These are phyloP conservation scores for Sebastes ruberrimus DNA, from an alignment of 2,797 vertebrate species.

Conservation along the genomic window DNA sequence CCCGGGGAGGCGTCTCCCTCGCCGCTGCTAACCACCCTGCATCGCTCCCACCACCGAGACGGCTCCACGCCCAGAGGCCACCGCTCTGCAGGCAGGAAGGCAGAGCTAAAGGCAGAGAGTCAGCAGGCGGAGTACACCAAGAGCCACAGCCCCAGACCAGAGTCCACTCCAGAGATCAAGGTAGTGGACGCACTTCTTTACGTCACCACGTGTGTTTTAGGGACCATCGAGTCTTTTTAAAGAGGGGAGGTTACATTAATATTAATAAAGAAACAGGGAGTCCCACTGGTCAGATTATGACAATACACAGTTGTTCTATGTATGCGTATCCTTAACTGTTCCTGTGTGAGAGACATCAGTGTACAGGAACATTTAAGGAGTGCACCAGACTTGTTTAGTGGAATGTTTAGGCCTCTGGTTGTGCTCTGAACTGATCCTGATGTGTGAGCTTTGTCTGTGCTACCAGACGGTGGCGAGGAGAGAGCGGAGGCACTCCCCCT, in stretches of 20 bases:
- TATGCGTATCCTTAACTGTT: not conserved
- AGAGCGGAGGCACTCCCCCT: slow-evolving; percentile 84
- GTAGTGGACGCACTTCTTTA: slow-evolving; percentile 67
- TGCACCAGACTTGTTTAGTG: not conserved
- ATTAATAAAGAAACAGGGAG: not conserved
- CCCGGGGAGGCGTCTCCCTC: slow-evolving; percentile 64
- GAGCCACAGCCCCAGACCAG: slow-evolving; percentile 69
- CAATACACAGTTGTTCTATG: not conserved
- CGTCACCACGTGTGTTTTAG: not conserved
- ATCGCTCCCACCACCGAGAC: slow-evolving; percentile 48
- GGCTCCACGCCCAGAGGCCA: slow-evolving; percentile 57
- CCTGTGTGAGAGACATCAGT: not conserved
- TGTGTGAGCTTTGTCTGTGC: slow-evolving; percentile 70
- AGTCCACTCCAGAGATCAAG: slow-evolving; percentile 83
- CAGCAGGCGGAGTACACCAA: slow-evolving; percentile 74
- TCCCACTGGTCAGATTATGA: not conserved
- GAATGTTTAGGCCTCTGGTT: not conserved
- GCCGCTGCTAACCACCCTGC: slow-evolving; percentile 49
- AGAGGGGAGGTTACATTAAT: not conserved
- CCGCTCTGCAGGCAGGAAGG: slow-evolving; percentile 74
- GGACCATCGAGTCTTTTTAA: not conserved
- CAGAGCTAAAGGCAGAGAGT: slow-evolving; percentile 73
- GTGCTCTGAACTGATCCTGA: slow-evolving; percentile 16
- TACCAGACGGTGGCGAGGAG: slow-evolving; percentile 84
- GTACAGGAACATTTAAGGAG: not conserved